Base-by-base conservation (phyloP, 2,888 invertebrate genomes). In the Malacosoma neustria region DNA sequence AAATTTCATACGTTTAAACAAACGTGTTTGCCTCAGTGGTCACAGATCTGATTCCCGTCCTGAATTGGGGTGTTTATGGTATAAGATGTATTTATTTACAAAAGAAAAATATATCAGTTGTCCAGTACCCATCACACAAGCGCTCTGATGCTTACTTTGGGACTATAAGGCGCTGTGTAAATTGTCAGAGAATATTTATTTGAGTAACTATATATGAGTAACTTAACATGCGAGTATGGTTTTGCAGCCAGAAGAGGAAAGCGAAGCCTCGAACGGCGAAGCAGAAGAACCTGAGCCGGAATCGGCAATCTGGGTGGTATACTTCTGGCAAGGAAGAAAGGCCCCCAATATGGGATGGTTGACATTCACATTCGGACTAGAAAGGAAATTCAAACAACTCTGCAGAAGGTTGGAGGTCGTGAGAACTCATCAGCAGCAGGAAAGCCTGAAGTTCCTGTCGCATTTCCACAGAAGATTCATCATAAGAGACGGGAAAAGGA, bases 301-400 rank as follows among this genome's bases (percentile, higher is more conserved):
- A 7, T 41, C 35, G 9, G 42, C 12, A 45, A 46, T 82, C 7
- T 98, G 97, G 84, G 95, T 98, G 34, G 98, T 99, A n/a, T 99
- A 99, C 81, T 99, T 99, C 87, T 99, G 99, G 99, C 99, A 99
- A 82, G 99, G 99, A 0, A 88, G 95, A 36, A 94, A 97, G 63
- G 99, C 99, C 2, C 93, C 94, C 43, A 99, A 99, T 80, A 99
- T 99, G 98, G 99, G 99, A 40, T 99, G 99, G 98, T 88, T 99
- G 0, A 99, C 97, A 1, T 99, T 99, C 80, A 99, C 99, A 0
- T 99, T 99, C 81, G 97, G 96, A 57, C 88, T 85, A 9, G 84
- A 85, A 61, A 49, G 81, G 36, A 85, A 84, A 64, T 85, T 85
- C 68, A 84, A 84, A 38, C 73, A 77, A 54, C 66, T 77, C 6